These are phyloP conservation scores for Megatriorchis doriae DNA, from an alignment of 2,113 vertebrate species.

Conservation along the genomic window DNA sequence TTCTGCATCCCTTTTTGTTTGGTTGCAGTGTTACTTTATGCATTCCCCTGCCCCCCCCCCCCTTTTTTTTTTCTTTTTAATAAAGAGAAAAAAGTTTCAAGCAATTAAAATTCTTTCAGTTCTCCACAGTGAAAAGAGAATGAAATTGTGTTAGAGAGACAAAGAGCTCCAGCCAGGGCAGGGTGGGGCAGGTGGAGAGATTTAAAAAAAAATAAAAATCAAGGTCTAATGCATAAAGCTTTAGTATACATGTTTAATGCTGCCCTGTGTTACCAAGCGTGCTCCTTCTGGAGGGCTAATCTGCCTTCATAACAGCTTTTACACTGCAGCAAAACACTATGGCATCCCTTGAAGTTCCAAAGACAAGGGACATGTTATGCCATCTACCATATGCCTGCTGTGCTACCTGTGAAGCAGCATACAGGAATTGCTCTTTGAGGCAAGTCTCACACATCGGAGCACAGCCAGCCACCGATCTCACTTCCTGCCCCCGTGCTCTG, in stretches of 20 bases:
- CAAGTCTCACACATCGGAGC: neutral
- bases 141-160: neutral
- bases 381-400: neutral
- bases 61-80: neutral
- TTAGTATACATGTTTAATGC: neutral
- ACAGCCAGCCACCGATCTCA: neutral
- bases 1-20: too few relatives aligned
- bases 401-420: neutral
- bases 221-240: neutral
- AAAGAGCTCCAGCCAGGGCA: neutral
- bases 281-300: neutral
- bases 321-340: neutral
- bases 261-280: neutral
- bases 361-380: neutral
- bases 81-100: neutral
- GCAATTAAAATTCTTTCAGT: neutral
- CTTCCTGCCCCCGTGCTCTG: neutral
- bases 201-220: neutral
- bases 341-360: neutral
- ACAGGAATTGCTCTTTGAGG: neutral
- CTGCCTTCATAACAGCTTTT: neutral
- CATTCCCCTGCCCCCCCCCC: fast-evolving
- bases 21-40: too few relatives aligned
- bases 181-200: neutral
- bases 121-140: neutral